Evolutionary conservation across 2,797 vertebrate genomes (phyloP).

Genomic region (Galagoides demidoff): DNA sequence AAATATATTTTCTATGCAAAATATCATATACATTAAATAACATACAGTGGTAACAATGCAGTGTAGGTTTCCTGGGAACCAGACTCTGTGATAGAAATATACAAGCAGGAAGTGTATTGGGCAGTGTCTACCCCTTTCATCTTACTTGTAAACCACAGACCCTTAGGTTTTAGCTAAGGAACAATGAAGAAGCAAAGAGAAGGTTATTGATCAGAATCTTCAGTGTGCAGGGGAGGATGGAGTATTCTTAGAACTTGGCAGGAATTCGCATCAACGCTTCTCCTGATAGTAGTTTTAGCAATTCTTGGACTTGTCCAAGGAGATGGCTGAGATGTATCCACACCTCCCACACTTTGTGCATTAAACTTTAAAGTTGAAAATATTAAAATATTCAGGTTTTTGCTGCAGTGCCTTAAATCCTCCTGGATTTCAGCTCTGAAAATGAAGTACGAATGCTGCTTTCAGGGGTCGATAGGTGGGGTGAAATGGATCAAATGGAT

Average conservation of each 20-base stretch:
- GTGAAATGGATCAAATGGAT: neutral
- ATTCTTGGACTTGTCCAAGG: neutral
- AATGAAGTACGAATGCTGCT: neutral
- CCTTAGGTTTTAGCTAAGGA: neutral
- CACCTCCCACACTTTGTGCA: neutral
- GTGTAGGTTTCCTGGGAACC: too few relatives aligned
- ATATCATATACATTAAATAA: too few relatives aligned
- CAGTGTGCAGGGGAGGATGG: neutral
- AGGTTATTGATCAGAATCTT: neutral
- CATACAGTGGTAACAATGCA: too few relatives aligned
- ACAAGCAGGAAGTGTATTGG: too few relatives aligned
- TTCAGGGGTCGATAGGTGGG: fast-evolving
- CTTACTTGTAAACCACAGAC: neutral
- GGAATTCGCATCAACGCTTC: neutral
- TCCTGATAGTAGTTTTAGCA: neutral
- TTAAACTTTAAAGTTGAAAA: neutral
- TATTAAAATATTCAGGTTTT: neutral
- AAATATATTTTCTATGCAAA: too few relatives aligned
- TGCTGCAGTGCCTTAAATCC: neutral
- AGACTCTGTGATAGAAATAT: too few relatives aligned
- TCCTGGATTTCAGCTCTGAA: neutral
- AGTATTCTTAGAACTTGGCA: neutral
- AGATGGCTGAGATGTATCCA: neutral
- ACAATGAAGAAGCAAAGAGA: neutral
- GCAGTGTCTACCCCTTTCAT: neutral